Percentiles rank a stretch among this genome's conserved stretches.
phyloP scores from a whole-genome alignment of 2,797 vertebrate genomes.

The Centroberyx gerrardi region DNA sequence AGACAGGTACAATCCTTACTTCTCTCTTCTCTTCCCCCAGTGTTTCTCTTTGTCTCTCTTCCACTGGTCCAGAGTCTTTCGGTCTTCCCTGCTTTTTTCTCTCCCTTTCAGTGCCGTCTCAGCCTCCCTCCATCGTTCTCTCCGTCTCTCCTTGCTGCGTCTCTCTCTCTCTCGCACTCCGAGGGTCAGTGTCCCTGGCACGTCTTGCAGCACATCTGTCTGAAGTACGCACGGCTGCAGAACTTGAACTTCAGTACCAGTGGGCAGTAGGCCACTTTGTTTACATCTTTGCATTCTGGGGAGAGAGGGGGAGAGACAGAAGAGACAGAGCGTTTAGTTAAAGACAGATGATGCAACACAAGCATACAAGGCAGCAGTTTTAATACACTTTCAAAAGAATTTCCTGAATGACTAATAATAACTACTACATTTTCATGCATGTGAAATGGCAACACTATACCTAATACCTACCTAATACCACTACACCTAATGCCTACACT shows the following conservation, averaged over 20 bases:
- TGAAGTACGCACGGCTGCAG: constrained; percentile 99
- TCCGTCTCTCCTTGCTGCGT: constrained; percentile 55
- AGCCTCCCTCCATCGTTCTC: constrained; percentile 62
- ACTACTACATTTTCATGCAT: background rate
- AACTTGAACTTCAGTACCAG: constrained; percentile 99
- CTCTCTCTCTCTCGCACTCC: constrained; percentile 18
- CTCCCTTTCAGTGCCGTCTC: constrained; percentile 51
- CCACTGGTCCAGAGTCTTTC: constrained; percentile 33
- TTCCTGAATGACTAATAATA: background rate
- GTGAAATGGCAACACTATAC: background rate
- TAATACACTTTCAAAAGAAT: background rate
- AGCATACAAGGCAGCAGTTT: background rate
- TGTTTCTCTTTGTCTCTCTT: constrained; percentile 11
- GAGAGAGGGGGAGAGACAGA: constrained; percentile 35
- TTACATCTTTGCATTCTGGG: constrained; percentile 99
- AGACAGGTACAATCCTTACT: constrained; percentile 40
- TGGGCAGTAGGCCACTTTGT: constrained; percentile 99
- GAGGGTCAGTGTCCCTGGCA: constrained; percentile 97
- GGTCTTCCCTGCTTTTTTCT: constrained; percentile 30
- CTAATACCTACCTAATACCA: too few relatives aligned
- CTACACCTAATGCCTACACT: too few relatives aligned
- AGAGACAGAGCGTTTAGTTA: constrained; percentile 19
- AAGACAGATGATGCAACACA: background rate
- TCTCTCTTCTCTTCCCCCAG: constrained; percentile 38
- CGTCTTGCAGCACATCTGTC: constrained; percentile 99